These are phyloP conservation scores for Meta bourneti DNA, from an alignment of 2,888 invertebrate species.

Conservation along the genomic window DNA sequence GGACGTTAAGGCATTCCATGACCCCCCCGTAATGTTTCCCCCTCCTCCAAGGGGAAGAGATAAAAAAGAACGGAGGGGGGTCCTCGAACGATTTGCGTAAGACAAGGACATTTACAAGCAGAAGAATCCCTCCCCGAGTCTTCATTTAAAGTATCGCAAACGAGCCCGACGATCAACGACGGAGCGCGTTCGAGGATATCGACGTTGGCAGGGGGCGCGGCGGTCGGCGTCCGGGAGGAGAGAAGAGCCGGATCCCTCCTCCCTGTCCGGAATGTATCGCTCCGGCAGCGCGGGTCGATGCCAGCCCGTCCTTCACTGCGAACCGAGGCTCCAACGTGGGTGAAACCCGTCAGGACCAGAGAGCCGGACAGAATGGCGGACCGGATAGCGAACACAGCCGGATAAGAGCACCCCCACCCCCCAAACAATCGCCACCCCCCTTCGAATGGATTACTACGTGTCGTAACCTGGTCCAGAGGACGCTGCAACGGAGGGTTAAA, in stretches of 20 bases:
- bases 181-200: neutral
- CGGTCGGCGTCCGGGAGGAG: constrained; percentile 47
- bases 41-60: too few relatives aligned
- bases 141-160: constrained; percentile 35
- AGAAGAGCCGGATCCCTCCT: constrained; percentile 47
- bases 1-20: too few relatives aligned
- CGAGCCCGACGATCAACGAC: constrained; percentile 6
- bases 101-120: constrained; percentile 20
- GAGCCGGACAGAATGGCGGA: neutral
- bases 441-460: neutral
- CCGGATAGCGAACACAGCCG: neutral
- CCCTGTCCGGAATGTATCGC: constrained; percentile 69
- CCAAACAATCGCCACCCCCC: neutral
- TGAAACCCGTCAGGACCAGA: neutral
- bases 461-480: neutral
- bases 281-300: constrained; percentile 16
- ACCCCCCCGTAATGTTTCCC: too few relatives aligned
- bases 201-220: constrained; percentile 36
- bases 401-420: neutral
- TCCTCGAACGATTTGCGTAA: too few relatives aligned
- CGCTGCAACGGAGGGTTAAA: neutral
- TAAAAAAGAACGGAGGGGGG: too few relatives aligned
- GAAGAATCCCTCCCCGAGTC: constrained; percentile 24
- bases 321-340: neutral
- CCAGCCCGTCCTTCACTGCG: neutral